Conservation (phyloP, 2,113 vertebrate genomes). For the Lophotis ruficrista region DNA sequence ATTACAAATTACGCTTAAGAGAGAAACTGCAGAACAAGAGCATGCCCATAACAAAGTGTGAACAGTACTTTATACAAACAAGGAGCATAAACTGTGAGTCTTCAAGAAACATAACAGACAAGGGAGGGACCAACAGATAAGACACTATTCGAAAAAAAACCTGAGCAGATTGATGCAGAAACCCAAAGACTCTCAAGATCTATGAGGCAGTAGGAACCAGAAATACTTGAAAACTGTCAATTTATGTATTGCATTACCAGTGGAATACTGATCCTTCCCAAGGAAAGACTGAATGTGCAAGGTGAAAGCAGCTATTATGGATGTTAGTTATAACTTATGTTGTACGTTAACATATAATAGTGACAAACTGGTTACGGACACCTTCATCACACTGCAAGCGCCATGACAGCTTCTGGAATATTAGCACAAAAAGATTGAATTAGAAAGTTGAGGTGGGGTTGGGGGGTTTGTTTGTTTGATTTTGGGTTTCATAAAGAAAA, state of each 20-base stretch:
- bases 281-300: not conserved
- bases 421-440: not conserved
- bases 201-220: not conserved
- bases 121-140: not conserved
- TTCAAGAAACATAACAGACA: not conserved
- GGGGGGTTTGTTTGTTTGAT: not conserved
- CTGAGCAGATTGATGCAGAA: constrained; percentile 11
- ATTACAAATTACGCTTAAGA: not conserved
- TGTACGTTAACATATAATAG: not conserved
- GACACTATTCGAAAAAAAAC: not conserved
- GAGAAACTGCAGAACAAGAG: not conserved
- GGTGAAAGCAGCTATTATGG: not conserved
- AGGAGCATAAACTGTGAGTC: not conserved
- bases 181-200: not conserved
- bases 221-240: constrained; percentile 9
- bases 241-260: constrained; percentile 13
- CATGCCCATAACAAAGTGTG: not conserved
- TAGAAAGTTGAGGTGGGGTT: not conserved
- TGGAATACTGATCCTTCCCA: not conserved
- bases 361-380: not conserved
- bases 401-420: not conserved
- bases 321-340: not conserved
- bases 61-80: not conserved
- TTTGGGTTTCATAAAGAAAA: not conserved
- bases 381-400: not conserved